A percentile compares a stretch with the other conserved stretches of the same genome.
These are phyloP conservation scores for Oligia strigilis DNA, from an alignment of 2,888 invertebrate genomes.

Conservation along the genomic window DNA sequence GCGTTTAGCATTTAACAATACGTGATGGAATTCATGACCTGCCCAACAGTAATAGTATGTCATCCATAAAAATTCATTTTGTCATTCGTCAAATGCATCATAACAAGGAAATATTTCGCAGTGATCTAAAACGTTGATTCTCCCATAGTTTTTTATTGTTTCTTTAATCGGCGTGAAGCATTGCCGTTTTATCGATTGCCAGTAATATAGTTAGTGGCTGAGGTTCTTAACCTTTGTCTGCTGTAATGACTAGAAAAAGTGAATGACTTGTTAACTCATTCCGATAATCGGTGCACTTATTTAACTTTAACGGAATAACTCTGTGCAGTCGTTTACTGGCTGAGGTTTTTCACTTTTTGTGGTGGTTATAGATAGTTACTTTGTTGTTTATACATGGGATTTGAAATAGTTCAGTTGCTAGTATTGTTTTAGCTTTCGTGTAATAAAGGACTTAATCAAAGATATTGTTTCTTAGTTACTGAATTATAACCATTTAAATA, in stretches of 20 bases:
- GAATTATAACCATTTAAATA: background rate
- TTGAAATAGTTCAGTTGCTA: background rate
- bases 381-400: background rate
- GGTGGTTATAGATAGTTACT: background rate
- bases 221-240: constrained; percentile 72
- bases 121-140: constrained; percentile 1
- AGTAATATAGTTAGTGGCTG: constrained; percentile 56
- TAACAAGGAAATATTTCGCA: constrained; percentile 5
- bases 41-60: constrained; percentile 8
- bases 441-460: background rate
- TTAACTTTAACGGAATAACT: constrained; percentile 40
- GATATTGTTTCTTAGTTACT: no score
- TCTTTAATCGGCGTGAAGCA: constrained; percentile 63
- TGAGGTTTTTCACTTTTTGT: constrained; percentile 20
- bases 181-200: constrained; percentile 56
- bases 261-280: constrained; percentile 66
- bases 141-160: constrained; percentile 19
- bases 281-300: constrained; percentile 48
- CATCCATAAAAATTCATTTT: background rate
- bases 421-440: background rate
- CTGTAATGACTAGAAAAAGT: constrained; percentile 64
- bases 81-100: background rate
- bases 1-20: constrained; percentile 20
- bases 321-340: background rate
- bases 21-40: constrained; percentile 52